A percentile compares a stretch with the other conserved stretches of the same genome.
phyloP scores from a whole-genome alignment of 2,797 vertebrate species.

The Onychomys arenicola region DNA sequence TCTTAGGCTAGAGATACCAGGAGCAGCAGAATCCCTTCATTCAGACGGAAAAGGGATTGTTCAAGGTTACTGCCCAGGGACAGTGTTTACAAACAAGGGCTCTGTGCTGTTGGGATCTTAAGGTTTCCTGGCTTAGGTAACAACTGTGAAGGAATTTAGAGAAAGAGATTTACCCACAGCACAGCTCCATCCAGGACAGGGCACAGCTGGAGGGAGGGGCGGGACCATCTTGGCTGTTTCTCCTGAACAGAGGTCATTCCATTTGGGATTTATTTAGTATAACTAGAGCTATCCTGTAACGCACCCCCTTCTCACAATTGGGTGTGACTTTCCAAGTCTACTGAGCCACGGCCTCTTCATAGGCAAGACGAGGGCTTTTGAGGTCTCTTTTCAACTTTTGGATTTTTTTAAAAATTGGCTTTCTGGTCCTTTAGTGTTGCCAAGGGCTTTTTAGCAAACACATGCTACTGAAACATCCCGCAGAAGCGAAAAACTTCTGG shows the following conservation, averaged over 20 bases:
- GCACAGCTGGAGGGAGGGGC: not conserved
- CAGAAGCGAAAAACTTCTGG: conserved; percentile 60
- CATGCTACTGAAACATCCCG: conserved; percentile 41
- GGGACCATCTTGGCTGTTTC: not conserved
- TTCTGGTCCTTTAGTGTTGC: not conserved
- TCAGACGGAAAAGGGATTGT: not conserved
- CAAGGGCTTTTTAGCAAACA: conserved; percentile 26
- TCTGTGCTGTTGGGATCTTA: not conserved
- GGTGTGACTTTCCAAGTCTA: not conserved
- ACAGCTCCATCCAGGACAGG: not conserved
- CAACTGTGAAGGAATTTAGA: not conserved
- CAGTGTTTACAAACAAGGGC: not conserved
- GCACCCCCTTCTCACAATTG: not conserved
- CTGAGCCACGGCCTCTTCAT: not conserved
- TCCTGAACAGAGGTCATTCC: not conserved
- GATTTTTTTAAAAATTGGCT: not conserved
- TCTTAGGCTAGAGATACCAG: not conserved
- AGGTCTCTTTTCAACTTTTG: conserved; percentile 35
- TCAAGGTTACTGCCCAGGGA: not conserved
- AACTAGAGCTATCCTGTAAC: not conserved
- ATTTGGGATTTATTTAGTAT: not conserved
- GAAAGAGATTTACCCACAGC: not conserved
- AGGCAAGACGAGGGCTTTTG: not conserved
- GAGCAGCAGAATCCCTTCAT: not conserved
- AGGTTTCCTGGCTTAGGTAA: conserved; percentile 1